Evolutionary conservation across 2,888 invertebrate genomes (phyloP).

Genomic region (Tromatobia lineatoria): DNA sequence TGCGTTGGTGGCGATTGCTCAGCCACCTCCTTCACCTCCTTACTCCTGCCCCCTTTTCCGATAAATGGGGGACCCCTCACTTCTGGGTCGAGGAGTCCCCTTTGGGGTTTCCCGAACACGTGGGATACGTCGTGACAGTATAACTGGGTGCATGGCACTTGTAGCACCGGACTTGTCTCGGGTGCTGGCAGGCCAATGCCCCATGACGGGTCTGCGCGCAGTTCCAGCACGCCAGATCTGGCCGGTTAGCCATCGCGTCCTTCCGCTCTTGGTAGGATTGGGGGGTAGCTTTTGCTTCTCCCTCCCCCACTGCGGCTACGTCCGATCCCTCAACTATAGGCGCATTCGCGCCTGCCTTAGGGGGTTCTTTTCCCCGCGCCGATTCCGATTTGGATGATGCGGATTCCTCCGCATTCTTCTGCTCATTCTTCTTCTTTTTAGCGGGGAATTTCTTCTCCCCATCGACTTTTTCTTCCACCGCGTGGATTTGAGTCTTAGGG

Average conservation of each 20-base stretch:
- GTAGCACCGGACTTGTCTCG: background rate
- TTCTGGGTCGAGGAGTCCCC: background rate
- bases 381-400: too few species aligned
- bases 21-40: background rate
- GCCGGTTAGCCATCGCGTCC: background rate
- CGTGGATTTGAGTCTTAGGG: too few species aligned
- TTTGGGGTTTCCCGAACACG: background rate
- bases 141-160: background rate
- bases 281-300: background rate
- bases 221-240: constrained; percentile 13
- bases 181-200: background rate
- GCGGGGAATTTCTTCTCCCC: too few species aligned
- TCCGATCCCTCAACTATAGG: too few species aligned
- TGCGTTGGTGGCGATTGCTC: background rate
- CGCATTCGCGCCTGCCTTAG: too few species aligned
- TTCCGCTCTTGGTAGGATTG: background rate
- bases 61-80: background rate
- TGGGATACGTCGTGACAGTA: background rate
- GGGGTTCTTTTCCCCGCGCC: too few species aligned
- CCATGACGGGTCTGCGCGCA: constrained; percentile 1
- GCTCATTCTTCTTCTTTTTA: too few species aligned
- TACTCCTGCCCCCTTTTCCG: background rate
- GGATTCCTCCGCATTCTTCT: too few species aligned
- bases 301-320: background rate
- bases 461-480: too few species aligned